Evolutionary conservation across 2,888 invertebrate genomes (phyloP), one percentile per base, ranked within the genome.

Genomic region (Sphaeridia pumilis): DNA sequence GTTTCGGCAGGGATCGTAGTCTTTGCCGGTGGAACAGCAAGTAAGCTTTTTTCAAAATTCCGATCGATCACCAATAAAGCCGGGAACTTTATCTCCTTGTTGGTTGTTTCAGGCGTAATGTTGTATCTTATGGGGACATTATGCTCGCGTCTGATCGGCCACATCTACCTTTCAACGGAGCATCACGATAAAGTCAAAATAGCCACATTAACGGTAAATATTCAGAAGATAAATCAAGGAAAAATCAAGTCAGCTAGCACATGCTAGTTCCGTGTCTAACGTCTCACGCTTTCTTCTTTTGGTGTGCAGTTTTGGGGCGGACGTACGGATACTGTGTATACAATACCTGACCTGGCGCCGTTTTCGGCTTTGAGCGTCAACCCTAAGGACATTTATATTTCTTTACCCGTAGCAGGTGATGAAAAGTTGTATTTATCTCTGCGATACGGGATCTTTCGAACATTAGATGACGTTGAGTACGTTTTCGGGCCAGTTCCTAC

Each of bases 291-390:
- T n/a, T n/a, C n/a, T n/a, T n/a, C n/a, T n/a, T n/a, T n/a, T n/a
- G n/a, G n/a, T n/a, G n/a, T 61, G 34, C 52, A 51, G 20, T 62
- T 62, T 41, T 62, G 62, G 62, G 52, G 52, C n/a, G 31, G 47
- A 14, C 38, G 45, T 1, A 48, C 45, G 4, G 44, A 49, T 14
- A 26, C 25, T 2, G 24, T 35, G 1, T 31, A 38, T 34, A 5
- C 1, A 4, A 34, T 47, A 4, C 25, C 41, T 14, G 47, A 52
- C 20, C 43, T 52, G 25, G 28, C 3, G 2, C 42, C 52, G 5
- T 42, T 52, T 12, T 24, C 36, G 5, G 52, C 46, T 3, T 10
- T 42, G 12, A 20, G 35, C 20, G 3, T 45, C 7, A 36, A 31
- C n/a, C 47, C 42, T n/a, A 20, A 27, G 22, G 52, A 52, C 4